Evolutionary conservation across 64 coral and sea anemone genomes (phyloP).

Genomic region (Anthopleura sola): DNA sequence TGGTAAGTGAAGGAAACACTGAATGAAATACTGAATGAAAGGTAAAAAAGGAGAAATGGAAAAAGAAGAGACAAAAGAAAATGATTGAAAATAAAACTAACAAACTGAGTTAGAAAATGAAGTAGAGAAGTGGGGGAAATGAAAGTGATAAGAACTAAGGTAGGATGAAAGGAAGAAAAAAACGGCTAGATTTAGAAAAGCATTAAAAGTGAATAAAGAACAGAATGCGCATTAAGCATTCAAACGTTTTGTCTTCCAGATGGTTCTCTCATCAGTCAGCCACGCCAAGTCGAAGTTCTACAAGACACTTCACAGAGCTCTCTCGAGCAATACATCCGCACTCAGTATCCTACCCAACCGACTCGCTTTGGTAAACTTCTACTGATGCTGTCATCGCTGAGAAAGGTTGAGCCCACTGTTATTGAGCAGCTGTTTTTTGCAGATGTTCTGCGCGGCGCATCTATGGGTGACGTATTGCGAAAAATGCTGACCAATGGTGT

Average conservation of each 20-base stretch:
- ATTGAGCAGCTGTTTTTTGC: slow-evolving; percentile 91
- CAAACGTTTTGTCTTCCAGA: slow-evolving; percentile 28
- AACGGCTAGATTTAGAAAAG: not conserved
- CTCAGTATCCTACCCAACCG: slow-evolving; percentile 63
- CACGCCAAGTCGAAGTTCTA: slow-evolving; percentile 68
- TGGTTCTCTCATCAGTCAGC: slow-evolving; percentile 69
- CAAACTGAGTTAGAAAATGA: too few relatives aligned
- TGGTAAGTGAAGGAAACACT: slow-evolving; percentile 37
- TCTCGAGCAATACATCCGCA: slow-evolving; percentile 78
- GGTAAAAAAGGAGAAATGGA: not conserved
- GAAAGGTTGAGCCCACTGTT: slow-evolving; percentile 77
- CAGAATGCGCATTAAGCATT: not conserved
- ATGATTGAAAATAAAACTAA: not conserved
- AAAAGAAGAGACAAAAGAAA: not conserved
- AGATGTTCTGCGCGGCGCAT: slow-evolving; percentile 78
- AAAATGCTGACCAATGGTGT: slow-evolving; percentile 59
- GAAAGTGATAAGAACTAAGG: not conserved
- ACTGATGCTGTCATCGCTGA: slow-evolving; percentile 79
- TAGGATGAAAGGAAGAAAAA: not conserved
- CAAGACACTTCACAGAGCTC: slow-evolving; percentile 94
- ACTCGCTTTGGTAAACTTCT: slow-evolving; percentile 88
- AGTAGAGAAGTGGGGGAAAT: not conserved
- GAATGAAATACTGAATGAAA: not conserved
- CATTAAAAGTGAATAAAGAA: too few relatives aligned
- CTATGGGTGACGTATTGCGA: slow-evolving; percentile 81